Conservation (phyloP, 2,888 invertebrate species). For the Drosophila cracens region DNA sequence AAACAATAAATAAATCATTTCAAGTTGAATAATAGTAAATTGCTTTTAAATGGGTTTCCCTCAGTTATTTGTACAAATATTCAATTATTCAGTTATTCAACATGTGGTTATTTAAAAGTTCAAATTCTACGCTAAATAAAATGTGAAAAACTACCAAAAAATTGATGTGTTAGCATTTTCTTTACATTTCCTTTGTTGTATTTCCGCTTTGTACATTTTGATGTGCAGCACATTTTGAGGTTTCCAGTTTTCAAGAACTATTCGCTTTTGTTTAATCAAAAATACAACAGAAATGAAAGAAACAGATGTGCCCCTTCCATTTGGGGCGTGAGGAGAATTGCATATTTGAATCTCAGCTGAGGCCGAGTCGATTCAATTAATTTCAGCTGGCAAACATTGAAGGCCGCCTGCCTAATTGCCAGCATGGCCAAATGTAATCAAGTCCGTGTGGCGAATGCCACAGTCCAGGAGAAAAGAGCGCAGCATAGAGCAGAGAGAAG, state of each 20-base stretch:
- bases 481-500: not conserved
- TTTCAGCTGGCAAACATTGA: conserved; percentile 72
- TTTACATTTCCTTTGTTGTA: conserved; percentile 2
- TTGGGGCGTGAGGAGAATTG: conserved; percentile 41
- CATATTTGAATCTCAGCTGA: conserved; percentile 68
- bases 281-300: not conserved
- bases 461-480: not conserved
- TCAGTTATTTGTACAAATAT: not conserved
- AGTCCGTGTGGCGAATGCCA: conserved; percentile 25
- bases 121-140: not conserved
- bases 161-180: not conserved
- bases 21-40: not conserved
- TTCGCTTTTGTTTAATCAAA: not conserved
- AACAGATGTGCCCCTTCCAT: conserved; percentile 6
- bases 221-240: not conserved
- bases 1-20: not conserved
- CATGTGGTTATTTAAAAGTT: not conserved
- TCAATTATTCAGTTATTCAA: not conserved
- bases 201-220: not conserved
- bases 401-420: conserved; percentile 67
- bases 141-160: not conserved
- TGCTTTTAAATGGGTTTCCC: not conserved
- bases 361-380: conserved; percentile 74
- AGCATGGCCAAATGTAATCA: conserved; percentile 70
- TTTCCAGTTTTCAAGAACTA: not conserved